Base-by-base conservation (phyloP, 92 coral and sea anemone genomes). In the Phymanthus crucifer region DNA sequence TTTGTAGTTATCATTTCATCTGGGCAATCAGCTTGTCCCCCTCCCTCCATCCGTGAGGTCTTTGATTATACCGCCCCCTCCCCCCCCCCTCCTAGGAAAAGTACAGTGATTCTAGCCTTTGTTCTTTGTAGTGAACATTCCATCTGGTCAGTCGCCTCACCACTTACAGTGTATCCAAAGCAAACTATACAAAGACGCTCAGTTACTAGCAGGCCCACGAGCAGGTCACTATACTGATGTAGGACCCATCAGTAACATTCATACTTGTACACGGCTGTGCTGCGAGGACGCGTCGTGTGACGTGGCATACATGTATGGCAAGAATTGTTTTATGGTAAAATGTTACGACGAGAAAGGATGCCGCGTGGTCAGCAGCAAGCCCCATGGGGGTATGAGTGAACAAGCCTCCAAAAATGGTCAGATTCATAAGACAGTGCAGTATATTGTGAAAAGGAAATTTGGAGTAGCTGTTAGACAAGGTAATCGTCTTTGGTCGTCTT, bases 161-260 rank as follows among this genome's bases (percentile, higher is more conserved):
- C 99, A 96, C 71, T 76, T 96, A 16, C 96, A 96, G 67, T 96
- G 99, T 74, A 80, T 88, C 23, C 98, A 93, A 80, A 93, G 99
- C 57, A 90, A 89, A 71, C 87, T 91, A 31, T 94, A 93, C 84
- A 83, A 85, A 66, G 89, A 86, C 76, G 86, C 95, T 66, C 82
- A 76, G 66, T 79, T 96, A 6, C 71, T 86, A 10, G 98, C 86
- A 38, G 99, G 99, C 27, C 92, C 92, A 26, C 85, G 82, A 33
- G 99, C 99, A 0, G 99, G 99, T 32, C 95, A 89, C 87, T 96
- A 93, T 77, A 89, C 92, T 21, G 98, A 96, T 74, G 92, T 96
- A 8, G 99, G 99, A 6, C 90, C 93, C 46, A 94, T 96, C 27
- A 84, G 94, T 19, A 89, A 90, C 74, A 81, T 85, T 76, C 98